Evolutionary conservation across 1,140 invertebrate genomes (phyloP), one percentile per base, ranked within the genome.

Genomic region (Drosophila santomea): DNA sequence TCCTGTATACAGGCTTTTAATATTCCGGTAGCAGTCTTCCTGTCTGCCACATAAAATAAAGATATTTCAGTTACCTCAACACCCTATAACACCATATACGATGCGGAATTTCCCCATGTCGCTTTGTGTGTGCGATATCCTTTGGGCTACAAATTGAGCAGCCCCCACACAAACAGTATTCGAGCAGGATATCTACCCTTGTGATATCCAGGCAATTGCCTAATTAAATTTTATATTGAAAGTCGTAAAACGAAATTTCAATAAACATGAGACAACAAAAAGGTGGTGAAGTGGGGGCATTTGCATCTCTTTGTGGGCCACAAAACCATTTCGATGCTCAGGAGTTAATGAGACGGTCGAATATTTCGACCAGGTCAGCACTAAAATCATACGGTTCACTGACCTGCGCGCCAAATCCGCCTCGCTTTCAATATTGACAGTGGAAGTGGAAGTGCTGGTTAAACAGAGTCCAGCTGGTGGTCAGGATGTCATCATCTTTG

Each of bases 351-450:
- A 67, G 47, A 77, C 73, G 63, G 63, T 55, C 63, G 69, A 77
- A 61, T 68, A 52, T 77, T 43, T 58, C 63, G 63, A 45, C 63
- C 56, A 48, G 55, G 62, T 56, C 59, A 66, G 69, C 68, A 89
- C 89, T 89, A 89, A 89, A 89, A 89, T 89, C 84, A 89, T 84
- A 45, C 84, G 74, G 80, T 89, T 89, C 80, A 89, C 84, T 89
- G 83, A 66, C 25, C 25, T 4, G 25, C 25, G 25, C 0, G 23
- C 23, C 2, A 25, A 25, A 25, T 45, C 59, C 58, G 54, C 66
- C 38, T 78, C 77, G 76, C 68, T 84, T 88, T 86, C 79, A 69
- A 77, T 88, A 80, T 80, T 64, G 74, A 88, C 80, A 84, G 80
- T 89, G 72, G 83, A 80, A 84, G 76, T 76, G 25, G 41, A 57